Base-by-base conservation (phyloP, 35 echinoderm and acorn worm species). In the Apostichopus japonicus region DNA sequence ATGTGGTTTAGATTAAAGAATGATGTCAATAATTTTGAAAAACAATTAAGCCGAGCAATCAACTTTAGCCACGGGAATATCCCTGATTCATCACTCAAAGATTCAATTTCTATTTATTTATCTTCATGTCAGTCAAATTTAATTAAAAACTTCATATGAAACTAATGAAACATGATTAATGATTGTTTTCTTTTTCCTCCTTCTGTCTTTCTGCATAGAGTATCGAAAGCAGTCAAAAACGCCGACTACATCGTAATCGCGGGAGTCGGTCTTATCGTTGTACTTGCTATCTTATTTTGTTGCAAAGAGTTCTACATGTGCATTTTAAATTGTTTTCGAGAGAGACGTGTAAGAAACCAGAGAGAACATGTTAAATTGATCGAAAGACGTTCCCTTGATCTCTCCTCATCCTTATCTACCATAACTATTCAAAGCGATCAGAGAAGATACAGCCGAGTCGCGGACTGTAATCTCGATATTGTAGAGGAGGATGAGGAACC, bases 301-400 rank as follows among this genome's bases (percentile, higher is more conserved):
- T 56, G 81, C 55, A 84, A 84, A 58, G 81, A 84, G 81, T 84
- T 84, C 53, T 83, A 83, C 17, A 4, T 83, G 17, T 59, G 81
- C 16, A 57, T 84, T 59, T 84, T n/a, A 54, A 84, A 84, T 58
- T 84, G 81, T 51, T 84, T 16, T 23, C 81, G n/a, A 23, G 53
- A 84, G 23, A 84, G 81, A 58, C 15, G 55, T 13, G 81, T 16
- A 1, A 55, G 53, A 19, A 57, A 84, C 56, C 81, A 57, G 23
- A 84, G 55, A 57, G 53, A 84, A 22, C 15, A 84, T n/a, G 81
- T 57, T 5, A 84, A 84, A 58, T 16, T 84, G 8, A 59, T 57
- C 7, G 81, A 84, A 57, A 17, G n/a, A 19, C 81, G 54, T 22
- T 84, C 81, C 4, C 15, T 84, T n/a, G 81, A 84, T 19, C 53